Conservation (phyloP, 2,797 vertebrate species). For the Diglossa cyanea region DNA sequence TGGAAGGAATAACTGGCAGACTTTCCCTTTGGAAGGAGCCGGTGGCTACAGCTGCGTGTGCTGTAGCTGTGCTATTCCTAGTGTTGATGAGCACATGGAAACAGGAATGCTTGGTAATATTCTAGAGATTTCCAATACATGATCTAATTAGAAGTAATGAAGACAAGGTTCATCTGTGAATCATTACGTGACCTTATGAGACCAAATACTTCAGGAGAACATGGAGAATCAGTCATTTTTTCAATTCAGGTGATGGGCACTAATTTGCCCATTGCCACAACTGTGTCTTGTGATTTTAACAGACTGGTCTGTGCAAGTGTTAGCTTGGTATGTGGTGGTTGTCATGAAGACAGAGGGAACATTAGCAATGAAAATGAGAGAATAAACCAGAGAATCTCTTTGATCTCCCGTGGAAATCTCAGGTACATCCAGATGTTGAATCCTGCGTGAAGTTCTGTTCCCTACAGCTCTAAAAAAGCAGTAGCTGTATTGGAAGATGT, state of each 20-base stretch:
- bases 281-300: not conserved
- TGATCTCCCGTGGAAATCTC: not conserved
- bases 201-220: not conserved
- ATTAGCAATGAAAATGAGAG: not conserved
- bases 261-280: not conserved
- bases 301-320: not conserved
- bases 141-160: not conserved
- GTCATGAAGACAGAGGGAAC: not conserved
- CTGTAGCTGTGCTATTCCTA: not conserved
- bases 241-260: not conserved
- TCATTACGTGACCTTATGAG: not conserved
- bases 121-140: not conserved
- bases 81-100: not conserved
- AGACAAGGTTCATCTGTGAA: not conserved
- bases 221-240: not conserved
- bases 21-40: not conserved
- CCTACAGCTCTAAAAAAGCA: not conserved
- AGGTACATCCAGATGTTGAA: not conserved
- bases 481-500: not conserved
- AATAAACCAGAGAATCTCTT: not conserved
- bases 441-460: not conserved
- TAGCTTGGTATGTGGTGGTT: not conserved
- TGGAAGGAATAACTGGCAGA: not conserved
- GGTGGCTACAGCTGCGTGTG: not conserved
- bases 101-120: fast-evolving